These are phyloP conservation scores for Elymnias hypermnestra DNA, from an alignment of 1,140 invertebrate species.

Conservation along the genomic window DNA sequence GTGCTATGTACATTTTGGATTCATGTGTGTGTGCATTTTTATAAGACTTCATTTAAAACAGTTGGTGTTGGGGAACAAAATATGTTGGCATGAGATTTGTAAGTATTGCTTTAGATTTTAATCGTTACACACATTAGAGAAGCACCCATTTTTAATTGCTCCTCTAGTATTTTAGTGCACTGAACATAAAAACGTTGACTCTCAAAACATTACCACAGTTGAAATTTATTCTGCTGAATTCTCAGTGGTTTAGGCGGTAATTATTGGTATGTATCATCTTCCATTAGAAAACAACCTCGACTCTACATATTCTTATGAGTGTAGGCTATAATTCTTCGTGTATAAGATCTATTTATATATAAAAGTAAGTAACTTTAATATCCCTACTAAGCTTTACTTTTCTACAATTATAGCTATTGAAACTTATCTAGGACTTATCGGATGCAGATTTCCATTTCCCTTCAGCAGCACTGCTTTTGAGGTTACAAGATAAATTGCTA, in stretches of 20 bases:
- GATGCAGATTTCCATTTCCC: slow-evolving; percentile 42
- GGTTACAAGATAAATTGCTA: slow-evolving; percentile 46
- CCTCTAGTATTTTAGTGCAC: slow-evolving; percentile 30
- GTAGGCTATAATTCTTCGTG: slow-evolving; percentile 62
- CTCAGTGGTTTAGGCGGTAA: slow-evolving; percentile 62
- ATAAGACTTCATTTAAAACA: slow-evolving; percentile 54
- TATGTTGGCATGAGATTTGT: slow-evolving; percentile 61
- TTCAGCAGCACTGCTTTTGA: slow-evolving; percentile 62
- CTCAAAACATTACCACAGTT: slow-evolving; percentile 10
- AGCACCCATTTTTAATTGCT: slow-evolving; percentile 28
- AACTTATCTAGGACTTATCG: slow-evolving; percentile 39
- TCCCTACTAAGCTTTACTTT: slow-evolving; percentile 69
- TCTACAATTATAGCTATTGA: slow-evolving; percentile 51
- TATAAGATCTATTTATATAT: slow-evolving; percentile 58
- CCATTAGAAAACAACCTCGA: slow-evolving; percentile 22
- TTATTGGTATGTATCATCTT: slow-evolving; percentile 10
- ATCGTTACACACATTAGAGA: slow-evolving; percentile 33
- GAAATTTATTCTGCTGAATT: slow-evolving; percentile 9
- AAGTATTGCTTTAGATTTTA: slow-evolving; percentile 66
- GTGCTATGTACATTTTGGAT: slow-evolving; percentile 35
- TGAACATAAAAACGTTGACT: slow-evolving; percentile 12
- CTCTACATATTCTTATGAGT: slow-evolving; percentile 70
- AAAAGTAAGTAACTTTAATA: slow-evolving; percentile 58
- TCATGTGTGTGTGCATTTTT: slow-evolving; percentile 53
- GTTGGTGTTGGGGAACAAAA: slow-evolving; percentile 74